These are phyloP conservation scores for Onychomys torridus DNA, from an alignment of 2,797 vertebrate genomes.

Conservation along the genomic window DNA sequence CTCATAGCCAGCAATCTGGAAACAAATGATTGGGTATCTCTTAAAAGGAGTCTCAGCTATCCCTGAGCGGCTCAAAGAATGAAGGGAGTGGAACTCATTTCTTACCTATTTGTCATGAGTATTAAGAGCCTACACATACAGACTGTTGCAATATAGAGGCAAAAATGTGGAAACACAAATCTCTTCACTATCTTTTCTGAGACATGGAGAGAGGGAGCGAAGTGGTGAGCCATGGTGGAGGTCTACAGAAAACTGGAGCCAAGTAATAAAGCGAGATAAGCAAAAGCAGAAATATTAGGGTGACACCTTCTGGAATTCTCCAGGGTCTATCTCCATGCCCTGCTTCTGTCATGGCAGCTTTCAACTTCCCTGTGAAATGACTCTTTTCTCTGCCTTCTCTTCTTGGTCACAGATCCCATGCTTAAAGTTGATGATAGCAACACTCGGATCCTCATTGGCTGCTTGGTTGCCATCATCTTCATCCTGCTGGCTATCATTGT, in stretches of 20 bases:
- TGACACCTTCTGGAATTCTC: not conserved
- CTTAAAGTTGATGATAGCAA: slow-evolving; percentile 99
- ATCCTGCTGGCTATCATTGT: slow-evolving; percentile 98
- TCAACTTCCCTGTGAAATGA: not conserved
- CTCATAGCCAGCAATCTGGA: not conserved
- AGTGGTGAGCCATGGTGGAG: not conserved
- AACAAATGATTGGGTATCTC: not conserved
- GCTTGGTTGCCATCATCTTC: slow-evolving; percentile 98
- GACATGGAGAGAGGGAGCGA: not conserved
- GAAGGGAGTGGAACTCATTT: not conserved
- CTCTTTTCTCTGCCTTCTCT: not conserved
- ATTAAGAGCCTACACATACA: not conserved
- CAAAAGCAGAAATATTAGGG: not conserved
- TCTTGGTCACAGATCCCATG: slow-evolving; percentile 90
- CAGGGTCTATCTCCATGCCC: not conserved
- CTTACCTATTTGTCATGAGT: not conserved
- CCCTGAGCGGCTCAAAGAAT: not conserved
- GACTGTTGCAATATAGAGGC: not conserved
- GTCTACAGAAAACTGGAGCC: not conserved
- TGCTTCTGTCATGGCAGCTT: not conserved
- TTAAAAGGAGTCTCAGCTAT: not conserved
- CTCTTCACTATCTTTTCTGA: not conserved
- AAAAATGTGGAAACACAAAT: not conserved
- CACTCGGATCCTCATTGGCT: slow-evolving; percentile 97
- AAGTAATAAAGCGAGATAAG: not conserved